Evolutionary conservation across 2,888 invertebrate genomes (phyloP).

Genomic region (Drosophila recens): DNA sequence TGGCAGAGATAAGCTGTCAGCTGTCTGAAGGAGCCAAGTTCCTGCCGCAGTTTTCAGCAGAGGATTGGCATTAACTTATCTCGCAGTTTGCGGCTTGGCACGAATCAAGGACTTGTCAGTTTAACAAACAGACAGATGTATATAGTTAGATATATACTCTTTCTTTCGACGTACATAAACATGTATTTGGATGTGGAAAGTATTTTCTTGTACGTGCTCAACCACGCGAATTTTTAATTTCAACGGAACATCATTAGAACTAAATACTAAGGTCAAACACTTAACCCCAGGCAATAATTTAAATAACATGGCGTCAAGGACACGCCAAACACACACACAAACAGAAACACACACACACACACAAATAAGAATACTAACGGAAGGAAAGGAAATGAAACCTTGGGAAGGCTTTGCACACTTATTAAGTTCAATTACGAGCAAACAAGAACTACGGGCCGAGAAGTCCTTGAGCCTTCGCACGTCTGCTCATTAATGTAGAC

Average conservation of each 20-base stretch:
- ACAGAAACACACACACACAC: slow-evolving; percentile 2
- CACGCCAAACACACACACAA: slow-evolving; percentile 12
- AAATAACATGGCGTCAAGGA: slow-evolving; percentile 56
- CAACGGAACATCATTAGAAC: slow-evolving; percentile 46
- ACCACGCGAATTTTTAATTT: slow-evolving; percentile 39
- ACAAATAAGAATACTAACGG: slow-evolving; percentile 22
- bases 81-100: slow-evolving; percentile 34
- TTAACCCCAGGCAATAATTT: slow-evolving; percentile 59
- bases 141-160: background rate
- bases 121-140: background rate
- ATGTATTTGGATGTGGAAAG: background rate
- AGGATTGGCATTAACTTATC: slow-evolving; percentile 44
- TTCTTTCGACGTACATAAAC: slow-evolving; percentile 8
- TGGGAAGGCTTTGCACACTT: slow-evolving; percentile 43
- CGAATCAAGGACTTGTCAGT: slow-evolving; percentile 19
- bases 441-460: slow-evolving; percentile 30
- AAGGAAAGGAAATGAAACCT: slow-evolving; percentile 9
- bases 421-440: slow-evolving; percentile 55
- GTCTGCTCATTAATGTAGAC: slow-evolving; percentile 49
- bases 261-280: slow-evolving; percentile 56
- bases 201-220: slow-evolving; percentile 48
- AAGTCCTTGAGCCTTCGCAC: slow-evolving; percentile 43
- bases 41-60: slow-evolving; percentile 49
- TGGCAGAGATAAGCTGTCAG: slow-evolving; percentile 36
- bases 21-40: slow-evolving; percentile 7